phyloP scores from a whole-genome alignment of 2,113 vertebrate genomes.

The Cariama cristata region DNA sequence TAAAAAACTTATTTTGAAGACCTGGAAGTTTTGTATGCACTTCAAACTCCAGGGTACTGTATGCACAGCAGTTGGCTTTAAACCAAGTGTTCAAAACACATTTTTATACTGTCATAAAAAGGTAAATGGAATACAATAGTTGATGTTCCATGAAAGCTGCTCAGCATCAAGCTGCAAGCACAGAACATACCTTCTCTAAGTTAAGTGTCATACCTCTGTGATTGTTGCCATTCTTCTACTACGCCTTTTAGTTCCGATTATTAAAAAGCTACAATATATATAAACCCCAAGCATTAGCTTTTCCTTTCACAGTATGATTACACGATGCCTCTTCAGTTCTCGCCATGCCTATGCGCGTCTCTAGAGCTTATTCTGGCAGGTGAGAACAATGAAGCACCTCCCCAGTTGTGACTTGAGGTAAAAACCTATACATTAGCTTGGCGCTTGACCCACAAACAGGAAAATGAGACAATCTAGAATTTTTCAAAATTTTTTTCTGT shows the following conservation, averaged over 20 bases:
- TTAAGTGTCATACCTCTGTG: background rate
- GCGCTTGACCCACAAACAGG: background rate
- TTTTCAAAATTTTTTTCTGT: background rate
- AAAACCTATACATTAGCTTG: background rate
- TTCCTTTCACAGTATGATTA: background rate
- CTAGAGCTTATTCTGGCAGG: background rate
- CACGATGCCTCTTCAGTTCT: background rate
- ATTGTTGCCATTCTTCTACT: background rate
- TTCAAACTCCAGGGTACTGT: background rate
- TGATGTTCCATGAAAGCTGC: background rate
- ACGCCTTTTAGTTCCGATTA: background rate
- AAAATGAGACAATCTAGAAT: background rate
- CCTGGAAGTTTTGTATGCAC: background rate
- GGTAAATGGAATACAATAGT: background rate
- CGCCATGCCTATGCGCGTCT: rapidly evolving
- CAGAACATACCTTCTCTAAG: background rate
- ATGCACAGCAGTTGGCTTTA: background rate
- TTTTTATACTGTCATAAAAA: no score
- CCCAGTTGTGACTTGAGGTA: background rate
- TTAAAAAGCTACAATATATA: rapidly evolving
- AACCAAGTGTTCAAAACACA: rapidly evolving
- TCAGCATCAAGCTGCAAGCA: background rate
- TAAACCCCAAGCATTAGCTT: no score
- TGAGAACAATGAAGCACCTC: background rate
- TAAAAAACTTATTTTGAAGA: background rate